phyloP scores from a whole-genome alignment of 2,797 vertebrate species.

The Lates japonicus region DNA sequence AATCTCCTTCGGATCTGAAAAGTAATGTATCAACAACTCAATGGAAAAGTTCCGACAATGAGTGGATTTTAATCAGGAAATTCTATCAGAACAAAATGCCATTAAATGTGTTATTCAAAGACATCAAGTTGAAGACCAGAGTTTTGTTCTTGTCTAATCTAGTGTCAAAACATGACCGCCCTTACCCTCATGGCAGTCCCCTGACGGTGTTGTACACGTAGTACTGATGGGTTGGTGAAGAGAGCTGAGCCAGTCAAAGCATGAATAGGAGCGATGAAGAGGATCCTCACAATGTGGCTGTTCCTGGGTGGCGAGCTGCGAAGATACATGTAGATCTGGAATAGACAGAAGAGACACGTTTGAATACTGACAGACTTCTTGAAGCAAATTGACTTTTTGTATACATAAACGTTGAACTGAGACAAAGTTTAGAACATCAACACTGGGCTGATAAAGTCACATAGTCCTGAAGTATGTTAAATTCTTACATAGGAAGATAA shows the following conservation, averaged over 20 bases:
- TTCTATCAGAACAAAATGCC: background rate
- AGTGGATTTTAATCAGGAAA: background rate
- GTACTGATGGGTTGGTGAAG: constrained; percentile 99
- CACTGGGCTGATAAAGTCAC: background rate
- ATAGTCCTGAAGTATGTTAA: background rate
- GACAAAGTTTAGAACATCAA: background rate
- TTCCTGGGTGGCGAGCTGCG: constrained; percentile 94
- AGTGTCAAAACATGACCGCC: background rate
- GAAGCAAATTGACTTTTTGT: background rate
- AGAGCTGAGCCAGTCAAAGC: constrained; percentile 99
- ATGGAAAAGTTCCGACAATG: constrained; percentile 8
- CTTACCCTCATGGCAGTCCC: constrained; percentile 98
- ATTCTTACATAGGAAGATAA: background rate
- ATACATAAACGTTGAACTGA: background rate
- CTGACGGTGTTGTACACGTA: constrained; percentile 97
- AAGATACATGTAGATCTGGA: constrained; percentile 98
- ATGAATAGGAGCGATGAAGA: constrained; percentile 99
- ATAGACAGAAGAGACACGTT: constrained; percentile 15
- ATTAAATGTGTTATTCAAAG: background rate
- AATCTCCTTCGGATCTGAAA: constrained; percentile 11
- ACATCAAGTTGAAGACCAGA: background rate
- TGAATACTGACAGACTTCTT: background rate
- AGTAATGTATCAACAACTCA: constrained; percentile 17
- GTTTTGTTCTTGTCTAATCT: constrained; percentile 2
- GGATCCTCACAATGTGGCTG: constrained; percentile 98